Percentiles rank a stretch among this genome's conserved stretches.
Evolutionary conservation across 2,797 vertebrate genomes (phyloP).

Genomic region (Coracias cyanogaster): DNA sequence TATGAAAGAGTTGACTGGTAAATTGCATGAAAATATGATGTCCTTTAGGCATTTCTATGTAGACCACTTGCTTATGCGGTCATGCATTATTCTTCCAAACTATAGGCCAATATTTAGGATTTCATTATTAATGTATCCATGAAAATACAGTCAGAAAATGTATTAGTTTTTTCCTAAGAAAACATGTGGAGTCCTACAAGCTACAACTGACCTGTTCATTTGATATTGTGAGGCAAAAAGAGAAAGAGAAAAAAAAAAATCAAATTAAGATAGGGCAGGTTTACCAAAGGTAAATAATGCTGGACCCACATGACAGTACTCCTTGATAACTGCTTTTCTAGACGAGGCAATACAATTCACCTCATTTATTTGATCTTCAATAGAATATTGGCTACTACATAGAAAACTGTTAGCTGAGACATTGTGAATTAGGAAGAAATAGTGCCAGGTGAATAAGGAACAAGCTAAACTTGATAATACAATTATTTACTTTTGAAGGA

Average conservation of each 20-base stretch:
- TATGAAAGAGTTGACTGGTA: not conserved
- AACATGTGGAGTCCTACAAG: not conserved
- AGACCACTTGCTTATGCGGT: not conserved
- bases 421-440: not conserved
- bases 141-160: not conserved
- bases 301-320: not conserved
- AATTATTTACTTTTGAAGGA: not conserved
- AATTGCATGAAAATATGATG: not conserved
- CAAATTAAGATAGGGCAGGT: not conserved
- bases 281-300: not conserved
- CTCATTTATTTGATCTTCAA: not conserved
- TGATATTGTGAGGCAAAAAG: not conserved
- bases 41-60: not conserved
- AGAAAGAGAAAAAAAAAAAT: not conserved
- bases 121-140: not conserved
- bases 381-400: not conserved
- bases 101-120: not conserved
- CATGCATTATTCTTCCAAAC: not conserved
- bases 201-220: not conserved
- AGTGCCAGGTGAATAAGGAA: not conserved
- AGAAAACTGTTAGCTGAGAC: not conserved
- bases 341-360: not conserved
- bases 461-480: not conserved
- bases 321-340: not conserved
- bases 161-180: not conserved